Percentiles rank a stretch among this genome's conserved stretches.
Evolutionary conservation across 2,888 invertebrate species (phyloP).

Genomic region (Cactoblastis cactorum): DNA sequence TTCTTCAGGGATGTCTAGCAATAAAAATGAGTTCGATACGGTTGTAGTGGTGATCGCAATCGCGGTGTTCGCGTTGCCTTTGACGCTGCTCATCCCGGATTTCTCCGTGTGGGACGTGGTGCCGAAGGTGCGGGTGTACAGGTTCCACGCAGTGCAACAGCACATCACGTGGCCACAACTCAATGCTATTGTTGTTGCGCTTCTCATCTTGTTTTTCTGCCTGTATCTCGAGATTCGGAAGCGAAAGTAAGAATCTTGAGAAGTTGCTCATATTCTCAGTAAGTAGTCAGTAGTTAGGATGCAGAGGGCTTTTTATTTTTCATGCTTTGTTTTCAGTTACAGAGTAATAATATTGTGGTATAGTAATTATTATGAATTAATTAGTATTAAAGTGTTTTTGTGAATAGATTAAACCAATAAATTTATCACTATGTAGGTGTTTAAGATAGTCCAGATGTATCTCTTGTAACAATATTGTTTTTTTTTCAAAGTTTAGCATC

Average conservation of each 20-base stretch:
- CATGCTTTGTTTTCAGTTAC: too few relatives aligned
- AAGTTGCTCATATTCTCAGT: too few relatives aligned
- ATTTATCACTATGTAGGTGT: too few relatives aligned
- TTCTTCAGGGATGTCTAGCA: conserved; percentile 35
- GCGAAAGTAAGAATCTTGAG: conserved; percentile 44
- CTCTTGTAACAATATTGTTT: too few relatives aligned
- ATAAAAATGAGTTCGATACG: conserved; percentile 33
- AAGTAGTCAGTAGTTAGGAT: too few relatives aligned
- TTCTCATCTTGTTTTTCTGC: conserved; percentile 51
- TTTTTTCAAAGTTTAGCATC: too few relatives aligned
- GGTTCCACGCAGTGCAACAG: conserved; percentile 49
- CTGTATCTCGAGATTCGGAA: conserved; percentile 62
- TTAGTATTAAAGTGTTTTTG: too few relatives aligned
- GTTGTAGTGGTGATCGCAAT: conserved; percentile 33
- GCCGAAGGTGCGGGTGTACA: conserved; percentile 53
- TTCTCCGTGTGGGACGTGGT: conserved; percentile 60
- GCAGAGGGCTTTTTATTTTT: too few relatives aligned
- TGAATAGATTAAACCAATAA: too few relatives aligned
- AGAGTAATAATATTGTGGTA: too few relatives aligned
- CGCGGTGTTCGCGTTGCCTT: conserved; percentile 55
- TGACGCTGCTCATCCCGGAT: conserved; percentile 55
- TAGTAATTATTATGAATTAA: too few relatives aligned
- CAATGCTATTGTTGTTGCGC: conserved; percentile 39
- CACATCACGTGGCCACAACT: conserved; percentile 53
- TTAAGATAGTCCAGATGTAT: too few relatives aligned